These are phyloP conservation scores for Scytalopus superciliaris DNA, from an alignment of 2,113 vertebrate species.

Conservation along the genomic window DNA sequence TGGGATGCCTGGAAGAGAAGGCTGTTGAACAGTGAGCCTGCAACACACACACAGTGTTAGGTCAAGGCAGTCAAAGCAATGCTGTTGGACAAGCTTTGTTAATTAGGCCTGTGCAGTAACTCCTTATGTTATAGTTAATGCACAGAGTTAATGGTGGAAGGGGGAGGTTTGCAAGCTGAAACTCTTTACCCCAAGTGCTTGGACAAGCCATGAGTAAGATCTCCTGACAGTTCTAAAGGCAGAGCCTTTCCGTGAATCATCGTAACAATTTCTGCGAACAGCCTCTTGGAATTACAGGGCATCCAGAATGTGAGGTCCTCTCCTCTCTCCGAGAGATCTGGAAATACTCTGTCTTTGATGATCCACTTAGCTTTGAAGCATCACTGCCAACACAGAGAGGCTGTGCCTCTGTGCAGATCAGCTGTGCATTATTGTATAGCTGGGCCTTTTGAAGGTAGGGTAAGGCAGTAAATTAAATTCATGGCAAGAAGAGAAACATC, in stretches of 20 bases:
- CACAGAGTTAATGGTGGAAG: not conserved
- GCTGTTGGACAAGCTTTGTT: not conserved
- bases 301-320: not conserved
- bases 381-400: not conserved
- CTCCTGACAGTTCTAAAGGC: not conserved
- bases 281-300: not conserved
- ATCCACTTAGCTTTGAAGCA: not conserved
- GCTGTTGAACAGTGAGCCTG: not conserved
- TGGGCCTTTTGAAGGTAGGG: not conserved
- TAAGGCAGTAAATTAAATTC: not conserved
- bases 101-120: not conserved
- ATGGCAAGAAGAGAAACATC: not conserved
- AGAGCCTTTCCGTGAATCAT: not conserved
- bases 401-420: not conserved
- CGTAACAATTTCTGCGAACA: not conserved
- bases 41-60: accelerated
- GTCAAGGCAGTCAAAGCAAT: not conserved
- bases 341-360: not conserved
- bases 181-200: not conserved
- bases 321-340: not conserved
- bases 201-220: not conserved
- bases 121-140: not conserved
- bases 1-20: not conserved
- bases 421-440: not conserved
- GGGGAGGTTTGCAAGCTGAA: not conserved